A percentile compares a stretch with the other conserved stretches of the same genome.
Conservation (phyloP, 2,888 invertebrate genomes). For the Monoplex corrugatus region DNA sequence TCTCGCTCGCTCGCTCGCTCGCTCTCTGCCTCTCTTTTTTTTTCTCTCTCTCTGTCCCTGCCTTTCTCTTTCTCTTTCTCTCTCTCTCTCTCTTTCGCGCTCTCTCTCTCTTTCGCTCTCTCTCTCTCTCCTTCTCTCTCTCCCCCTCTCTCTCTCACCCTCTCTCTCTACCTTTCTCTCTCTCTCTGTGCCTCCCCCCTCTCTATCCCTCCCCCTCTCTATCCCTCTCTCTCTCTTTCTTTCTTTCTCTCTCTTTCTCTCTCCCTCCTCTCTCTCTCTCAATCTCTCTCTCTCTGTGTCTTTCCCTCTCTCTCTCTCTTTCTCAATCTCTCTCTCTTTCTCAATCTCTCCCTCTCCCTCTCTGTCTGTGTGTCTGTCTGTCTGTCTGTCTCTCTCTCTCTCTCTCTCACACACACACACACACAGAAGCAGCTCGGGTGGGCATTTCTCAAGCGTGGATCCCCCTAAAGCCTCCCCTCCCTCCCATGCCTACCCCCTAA, state of each 20-base stretch:
- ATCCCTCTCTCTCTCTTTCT: not conserved
- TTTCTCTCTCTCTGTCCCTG: not conserved
- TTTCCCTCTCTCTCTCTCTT: not conserved
- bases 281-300: not conserved
- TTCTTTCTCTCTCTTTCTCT: constrained; percentile 3
- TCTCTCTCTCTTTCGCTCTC: not conserved
- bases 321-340: not conserved
- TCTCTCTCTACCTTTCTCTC: not conserved
- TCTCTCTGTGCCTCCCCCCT: not conserved
- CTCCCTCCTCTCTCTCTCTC: not conserved
- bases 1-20: too few relatives aligned
- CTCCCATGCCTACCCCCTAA: too few relatives aligned
- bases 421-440: not conserved
- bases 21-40: too few relatives aligned
- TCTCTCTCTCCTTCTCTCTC: not conserved
- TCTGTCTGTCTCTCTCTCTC: not conserved
- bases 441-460: not conserved
- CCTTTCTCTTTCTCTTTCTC: not conserved
- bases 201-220: not conserved
- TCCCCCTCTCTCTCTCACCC: not conserved
- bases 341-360: not conserved
- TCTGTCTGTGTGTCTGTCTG: not conserved
- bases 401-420: not conserved
- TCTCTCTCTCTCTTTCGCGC: not conserved
- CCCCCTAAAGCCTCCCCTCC: too few relatives aligned